Evolutionary conservation across 2,113 vertebrate genomes (phyloP), one percentile per base, ranked within the genome.

Genomic region (Hyperopisus bebe): DNA sequence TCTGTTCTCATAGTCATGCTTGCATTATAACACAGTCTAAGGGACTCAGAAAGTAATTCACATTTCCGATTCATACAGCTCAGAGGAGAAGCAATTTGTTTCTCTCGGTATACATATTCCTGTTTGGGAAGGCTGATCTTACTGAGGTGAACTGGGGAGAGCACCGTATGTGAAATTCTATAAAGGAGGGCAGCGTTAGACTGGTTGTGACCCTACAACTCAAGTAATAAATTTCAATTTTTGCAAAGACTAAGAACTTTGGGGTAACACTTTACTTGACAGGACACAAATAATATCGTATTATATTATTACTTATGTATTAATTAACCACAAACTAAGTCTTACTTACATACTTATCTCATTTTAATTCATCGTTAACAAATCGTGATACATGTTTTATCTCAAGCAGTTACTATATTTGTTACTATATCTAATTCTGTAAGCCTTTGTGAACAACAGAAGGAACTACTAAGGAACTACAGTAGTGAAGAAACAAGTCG

Each of bases 51-150:
- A 62, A 88, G 31, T 62, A 62, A 42, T 88, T 87, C 85, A 53
- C 85, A 31, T 87, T 53, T 31, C 85, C 48, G 39, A 31, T 48
- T 87, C n/a, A 50, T 86, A 51, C 13, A 27, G 85, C 85, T 87
- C 31, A 53, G 27, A 35, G 50, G 85, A 87, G 47, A 86, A 53
- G 50, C 24, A 53, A 87, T 53, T 19, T 87, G 85, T 53, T n/a
- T 53, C 85, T 53, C 85, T 5, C 15, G 15, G 31, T 51, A 55
- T 47, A 48, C 47, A 9, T 53, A 9, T 87, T 35, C 31, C 47
- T 53, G n/a, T 35, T 84, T 31, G 50, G 85, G 50, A 35, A 87
- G 85, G 85, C 85, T 19, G 48, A 87, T 87, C 85, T 50, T 35
- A 53, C 47, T 35, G 27, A 3, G 44, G 44, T 86, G 85, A 51